Conservation (phyloP, 2,113 vertebrate genomes). For the Ictalurus punctatus region DNA sequence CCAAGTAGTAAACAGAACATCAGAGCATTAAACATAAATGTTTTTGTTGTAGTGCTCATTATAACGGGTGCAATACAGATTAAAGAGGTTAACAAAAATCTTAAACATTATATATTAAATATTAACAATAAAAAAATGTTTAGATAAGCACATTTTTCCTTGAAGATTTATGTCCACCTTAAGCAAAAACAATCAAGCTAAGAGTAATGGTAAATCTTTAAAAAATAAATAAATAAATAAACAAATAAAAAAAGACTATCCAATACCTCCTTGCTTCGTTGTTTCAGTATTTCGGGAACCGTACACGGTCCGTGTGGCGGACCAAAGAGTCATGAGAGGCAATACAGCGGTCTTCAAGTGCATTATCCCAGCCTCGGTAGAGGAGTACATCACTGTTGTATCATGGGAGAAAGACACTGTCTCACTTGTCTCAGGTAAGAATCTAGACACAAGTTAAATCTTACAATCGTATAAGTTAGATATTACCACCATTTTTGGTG, state of each 20-base stretch:
- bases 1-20: not conserved
- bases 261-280: not conserved
- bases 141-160: not conserved
- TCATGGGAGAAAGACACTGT: conserved; percentile 99
- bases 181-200: not conserved
- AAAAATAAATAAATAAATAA: not conserved
- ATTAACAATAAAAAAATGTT: not conserved
- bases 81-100: not conserved
- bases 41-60: not conserved
- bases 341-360: conserved; percentile 99
- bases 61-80: not conserved
- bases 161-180: not conserved
- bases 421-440: conserved; percentile 97
- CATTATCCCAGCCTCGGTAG: conserved; percentile 99
- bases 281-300: conserved; percentile 93
- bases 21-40: not conserved
- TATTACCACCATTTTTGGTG: not conserved
- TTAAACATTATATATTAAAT: not conserved
- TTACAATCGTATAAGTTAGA: not conserved
- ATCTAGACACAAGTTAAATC: too few species aligned
- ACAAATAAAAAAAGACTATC: not conserved
- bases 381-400: conserved; percentile 95
- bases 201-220: not conserved
- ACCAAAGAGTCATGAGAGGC: conserved; percentile 99
- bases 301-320: conserved; percentile 97